Percentiles rank a stretch among this genome's conserved stretches.
phyloP scores from a whole-genome alignment of 53 echinoderm and acorn worm genomes.

The Crossaster papposus region DNA sequence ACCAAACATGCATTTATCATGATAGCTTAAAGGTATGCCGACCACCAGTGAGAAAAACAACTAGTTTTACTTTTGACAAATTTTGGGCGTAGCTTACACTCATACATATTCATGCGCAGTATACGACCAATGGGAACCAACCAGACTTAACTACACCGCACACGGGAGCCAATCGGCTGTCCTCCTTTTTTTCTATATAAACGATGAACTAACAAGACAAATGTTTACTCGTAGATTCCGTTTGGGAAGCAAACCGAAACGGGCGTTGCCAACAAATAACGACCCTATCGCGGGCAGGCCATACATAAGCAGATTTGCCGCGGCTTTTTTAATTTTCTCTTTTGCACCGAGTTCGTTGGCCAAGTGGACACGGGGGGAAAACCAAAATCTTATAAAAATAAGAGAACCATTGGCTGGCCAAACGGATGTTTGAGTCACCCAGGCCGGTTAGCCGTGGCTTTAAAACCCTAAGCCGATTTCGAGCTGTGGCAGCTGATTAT shows the following conservation, averaged over 20 bases:
- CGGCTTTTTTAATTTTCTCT: neutral
- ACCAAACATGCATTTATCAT: neutral
- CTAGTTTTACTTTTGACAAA: neutral
- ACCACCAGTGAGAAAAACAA: neutral
- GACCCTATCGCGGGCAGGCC: neutral
- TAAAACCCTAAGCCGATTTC: constrained; percentile 37
- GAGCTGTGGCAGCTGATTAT: constrained; percentile 19
- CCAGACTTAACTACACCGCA: neutral
- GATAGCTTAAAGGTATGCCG: neutral
- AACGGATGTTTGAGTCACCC: constrained; percentile 35
- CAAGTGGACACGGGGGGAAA: constrained; percentile 40
- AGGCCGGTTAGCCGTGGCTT: constrained; percentile 1
- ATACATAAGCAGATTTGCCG: neutral
- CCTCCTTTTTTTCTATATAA: neutral
- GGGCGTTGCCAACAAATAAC: neutral
- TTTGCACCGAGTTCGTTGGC: constrained; percentile 41
- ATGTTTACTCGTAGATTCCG: neutral
- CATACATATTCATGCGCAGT: neutral
- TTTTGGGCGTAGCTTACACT: neutral
- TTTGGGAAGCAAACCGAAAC: neutral
- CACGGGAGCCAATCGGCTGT: neutral
- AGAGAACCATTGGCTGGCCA: neutral
- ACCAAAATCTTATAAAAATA: neutral
- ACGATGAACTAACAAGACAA: neutral
- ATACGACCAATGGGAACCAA: neutral